Conservation (phyloP, 2,888 invertebrate species). For the Gryllus longicercus region DNA sequence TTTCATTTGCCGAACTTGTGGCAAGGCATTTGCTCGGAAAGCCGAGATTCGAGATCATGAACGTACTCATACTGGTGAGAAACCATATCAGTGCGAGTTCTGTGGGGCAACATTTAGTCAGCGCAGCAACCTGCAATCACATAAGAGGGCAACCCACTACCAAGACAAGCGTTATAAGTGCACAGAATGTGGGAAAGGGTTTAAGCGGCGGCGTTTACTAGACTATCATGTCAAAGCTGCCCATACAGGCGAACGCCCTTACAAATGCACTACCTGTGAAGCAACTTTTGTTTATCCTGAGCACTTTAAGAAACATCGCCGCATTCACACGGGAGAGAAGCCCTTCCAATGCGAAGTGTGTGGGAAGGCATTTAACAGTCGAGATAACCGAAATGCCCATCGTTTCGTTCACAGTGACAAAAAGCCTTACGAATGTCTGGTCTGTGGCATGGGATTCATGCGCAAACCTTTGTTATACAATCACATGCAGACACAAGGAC, state of each 20-base stretch:
- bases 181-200: constrained; percentile 66
- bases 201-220: constrained; percentile 67
- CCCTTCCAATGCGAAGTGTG: constrained; percentile 75
- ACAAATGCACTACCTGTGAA: constrained; percentile 67
- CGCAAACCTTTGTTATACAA: constrained; percentile 72
- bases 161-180: constrained; percentile 73
- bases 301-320: constrained; percentile 74
- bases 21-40: constrained; percentile 70
- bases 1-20: constrained; percentile 65
- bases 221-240: constrained; percentile 79
- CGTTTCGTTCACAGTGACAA: constrained; percentile 81
- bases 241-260: constrained; percentile 76
- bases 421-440: constrained; percentile 79
- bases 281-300: constrained; percentile 80
- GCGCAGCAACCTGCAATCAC: constrained; percentile 75
- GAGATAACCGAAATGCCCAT: constrained; percentile 81
- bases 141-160: constrained; percentile 71
- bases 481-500: constrained; percentile 72
- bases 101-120: constrained; percentile 79
- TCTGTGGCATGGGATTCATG: constrained; percentile 80
- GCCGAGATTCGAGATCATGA: constrained; percentile 79
- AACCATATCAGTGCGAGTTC: constrained; percentile 61
- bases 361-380: constrained; percentile 77
- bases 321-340: constrained; percentile 69
- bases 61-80: constrained; percentile 66